Evolutionary conservation across 2,797 vertebrate species (phyloP).

Genomic region (Bucorvus abyssinicus): DNA sequence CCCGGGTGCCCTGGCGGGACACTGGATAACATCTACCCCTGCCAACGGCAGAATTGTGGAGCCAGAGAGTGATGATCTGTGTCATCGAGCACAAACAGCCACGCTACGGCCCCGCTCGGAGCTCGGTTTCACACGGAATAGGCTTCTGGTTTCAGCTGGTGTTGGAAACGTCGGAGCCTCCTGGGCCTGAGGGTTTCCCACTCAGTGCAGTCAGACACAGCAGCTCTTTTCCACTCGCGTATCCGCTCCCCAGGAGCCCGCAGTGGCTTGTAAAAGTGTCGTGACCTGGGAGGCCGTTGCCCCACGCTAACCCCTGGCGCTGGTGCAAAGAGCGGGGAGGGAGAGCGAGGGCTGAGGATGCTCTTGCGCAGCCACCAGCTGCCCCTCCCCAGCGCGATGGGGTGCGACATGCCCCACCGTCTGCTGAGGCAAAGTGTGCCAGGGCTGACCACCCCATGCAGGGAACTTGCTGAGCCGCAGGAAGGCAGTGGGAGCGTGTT

Average conservation of each 20-base stretch:
- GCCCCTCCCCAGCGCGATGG: fast-evolving
- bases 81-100: fast-evolving
- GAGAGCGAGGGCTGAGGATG: neutral
- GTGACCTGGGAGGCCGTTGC: no score
- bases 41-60: no score
- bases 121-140: fast-evolving
- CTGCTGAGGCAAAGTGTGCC: neutral
- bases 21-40: fast-evolving
- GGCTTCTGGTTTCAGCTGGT: neutral
- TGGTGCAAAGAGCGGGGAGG: fast-evolving
- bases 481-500: fast-evolving
- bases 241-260: neutral
- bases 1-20: fast-evolving
- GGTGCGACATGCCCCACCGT: fast-evolving
- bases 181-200: neutral
- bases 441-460: neutral
- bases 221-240: fast-evolving
- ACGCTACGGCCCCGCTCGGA: fast-evolving
- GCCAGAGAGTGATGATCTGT: fast-evolving
- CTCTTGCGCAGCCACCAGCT: neutral
- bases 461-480: neutral
- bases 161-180: neutral
- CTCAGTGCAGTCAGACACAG: fast-evolving
- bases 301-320: fast-evolving
- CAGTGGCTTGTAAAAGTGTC: fast-evolving